These are phyloP conservation scores for Hetaerina titia DNA, from an alignment of 2,888 invertebrate species.

Conservation along the genomic window DNA sequence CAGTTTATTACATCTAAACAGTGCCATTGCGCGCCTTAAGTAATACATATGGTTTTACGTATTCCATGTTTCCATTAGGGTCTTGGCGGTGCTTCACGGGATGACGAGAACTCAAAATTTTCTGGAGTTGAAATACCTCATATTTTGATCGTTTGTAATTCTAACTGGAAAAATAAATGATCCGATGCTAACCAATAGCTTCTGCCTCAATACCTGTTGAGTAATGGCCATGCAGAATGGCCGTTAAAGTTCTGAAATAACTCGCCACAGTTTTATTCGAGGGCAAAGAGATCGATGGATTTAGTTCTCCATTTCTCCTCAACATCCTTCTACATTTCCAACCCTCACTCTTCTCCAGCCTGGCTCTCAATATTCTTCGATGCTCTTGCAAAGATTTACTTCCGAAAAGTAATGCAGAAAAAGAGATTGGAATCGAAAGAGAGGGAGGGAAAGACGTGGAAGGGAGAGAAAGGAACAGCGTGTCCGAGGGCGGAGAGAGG, in stretches of 20 bases:
- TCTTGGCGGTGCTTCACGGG: too few relatives aligned
- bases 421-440: neutral
- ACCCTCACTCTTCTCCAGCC: neutral
- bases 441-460: neutral
- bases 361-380: constrained; percentile 13
- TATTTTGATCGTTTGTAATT: too few relatives aligned
- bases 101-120: too few relatives aligned
- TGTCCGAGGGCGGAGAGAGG: neutral
- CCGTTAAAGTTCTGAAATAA: neutral
- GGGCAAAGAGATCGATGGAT: neutral
- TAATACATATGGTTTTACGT: too few relatives aligned
- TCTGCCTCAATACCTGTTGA: neutral
- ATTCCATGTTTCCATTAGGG: too few relatives aligned
- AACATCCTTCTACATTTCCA: neutral
- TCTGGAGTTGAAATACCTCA: too few relatives aligned
- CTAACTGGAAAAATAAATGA: neutral
- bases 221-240: neutral
- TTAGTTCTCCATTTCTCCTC: neutral
- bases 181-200: neutral
- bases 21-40: too few relatives aligned
- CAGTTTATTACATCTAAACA: too few relatives aligned
- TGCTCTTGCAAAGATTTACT: constrained; percentile 32
- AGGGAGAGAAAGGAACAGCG: neutral
- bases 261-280: neutral
- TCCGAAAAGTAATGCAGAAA: neutral